Conservation (phyloP, 2,797 vertebrate genomes). For the Sparidentex hasta region DNA sequence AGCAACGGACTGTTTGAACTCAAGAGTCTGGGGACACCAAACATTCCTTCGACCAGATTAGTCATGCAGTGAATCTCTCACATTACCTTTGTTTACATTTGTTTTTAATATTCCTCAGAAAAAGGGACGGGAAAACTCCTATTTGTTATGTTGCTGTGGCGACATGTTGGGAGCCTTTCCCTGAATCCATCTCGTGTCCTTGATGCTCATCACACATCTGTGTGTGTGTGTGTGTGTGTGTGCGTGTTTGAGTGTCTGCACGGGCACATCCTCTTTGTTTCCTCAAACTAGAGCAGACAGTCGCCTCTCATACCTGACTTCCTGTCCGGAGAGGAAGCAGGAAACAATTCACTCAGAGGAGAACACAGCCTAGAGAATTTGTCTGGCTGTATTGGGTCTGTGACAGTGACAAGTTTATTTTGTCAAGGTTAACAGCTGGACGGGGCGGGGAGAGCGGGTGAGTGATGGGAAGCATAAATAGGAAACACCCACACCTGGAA, state of each 20-base stretch:
- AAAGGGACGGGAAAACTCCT: conserved; percentile 1
- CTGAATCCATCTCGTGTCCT: conserved; percentile 56
- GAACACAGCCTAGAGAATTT: conserved; percentile 36
- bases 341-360: conserved; percentile 66
- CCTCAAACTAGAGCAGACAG: conserved; percentile 40
- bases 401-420: conserved; percentile 41
- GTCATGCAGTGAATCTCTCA: conserved; percentile 20
- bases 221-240: conserved; percentile 12
- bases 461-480: conserved; percentile 31
- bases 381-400: conserved; percentile 53
- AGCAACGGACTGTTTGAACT: conserved; percentile 7
- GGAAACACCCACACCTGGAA: conserved; percentile 24
- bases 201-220: conserved; percentile 50
- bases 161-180: conserved; percentile 21
- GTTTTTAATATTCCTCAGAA: conserved; percentile 41
- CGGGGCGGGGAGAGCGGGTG: background rate
- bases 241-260: conserved; percentile 10
- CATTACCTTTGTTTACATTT: conserved; percentile 18
- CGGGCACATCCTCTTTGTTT: conserved; percentile 48
- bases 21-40: background rate
- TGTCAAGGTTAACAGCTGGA: conserved; percentile 72
- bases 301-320: conserved; percentile 60
- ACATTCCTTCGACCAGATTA: conserved; percentile 5
- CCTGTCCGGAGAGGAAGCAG: conserved; percentile 70
- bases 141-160: conserved; percentile 47